These are phyloP conservation scores for Ischnura elegans DNA, from an alignment of 2,888 invertebrate genomes.

Conservation along the genomic window DNA sequence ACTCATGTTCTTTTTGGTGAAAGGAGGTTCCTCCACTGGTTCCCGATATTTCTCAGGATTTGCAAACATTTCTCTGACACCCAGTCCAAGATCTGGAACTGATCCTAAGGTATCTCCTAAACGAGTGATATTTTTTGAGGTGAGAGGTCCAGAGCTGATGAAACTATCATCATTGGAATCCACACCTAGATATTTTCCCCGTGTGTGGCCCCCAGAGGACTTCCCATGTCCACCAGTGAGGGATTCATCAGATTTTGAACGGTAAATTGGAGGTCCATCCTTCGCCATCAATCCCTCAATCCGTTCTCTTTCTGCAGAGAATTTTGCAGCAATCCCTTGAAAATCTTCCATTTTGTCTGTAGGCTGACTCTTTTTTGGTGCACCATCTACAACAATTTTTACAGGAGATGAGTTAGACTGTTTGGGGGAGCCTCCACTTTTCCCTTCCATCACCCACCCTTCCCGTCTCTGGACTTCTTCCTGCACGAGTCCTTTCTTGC, in stretches of 20 bases:
- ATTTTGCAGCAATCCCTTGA: neutral
- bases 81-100: conserved; percentile 76
- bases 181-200: conserved; percentile 16
- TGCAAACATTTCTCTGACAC: conserved; percentile 74
- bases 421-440: neutral
- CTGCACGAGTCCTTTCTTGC: neutral
- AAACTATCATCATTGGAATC: conserved; percentile 16
- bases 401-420: conserved; percentile 37
- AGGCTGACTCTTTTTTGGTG: neutral
- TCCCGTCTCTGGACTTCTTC: neutral
- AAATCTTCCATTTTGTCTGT: neutral
- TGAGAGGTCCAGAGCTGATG: neutral
- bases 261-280: conserved; percentile 2
- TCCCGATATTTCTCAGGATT: conserved; percentile 2
- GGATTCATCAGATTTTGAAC: conserved; percentile 47
- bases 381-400: neutral
- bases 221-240: neutral
- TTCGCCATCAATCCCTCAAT: neutral
- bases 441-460: neutral
- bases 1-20: conserved; percentile 29
- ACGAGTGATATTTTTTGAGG: neutral
- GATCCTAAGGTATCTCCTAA: conserved; percentile 76
- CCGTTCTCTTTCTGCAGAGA: neutral
- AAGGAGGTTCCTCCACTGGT: conserved; percentile 43
- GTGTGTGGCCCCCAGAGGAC: neutral